Percentiles rank a stretch among this genome's conserved stretches.
Evolutionary conservation across 2,888 invertebrate genomes (phyloP).

Genomic region (Xestia c-nigrum): DNA sequence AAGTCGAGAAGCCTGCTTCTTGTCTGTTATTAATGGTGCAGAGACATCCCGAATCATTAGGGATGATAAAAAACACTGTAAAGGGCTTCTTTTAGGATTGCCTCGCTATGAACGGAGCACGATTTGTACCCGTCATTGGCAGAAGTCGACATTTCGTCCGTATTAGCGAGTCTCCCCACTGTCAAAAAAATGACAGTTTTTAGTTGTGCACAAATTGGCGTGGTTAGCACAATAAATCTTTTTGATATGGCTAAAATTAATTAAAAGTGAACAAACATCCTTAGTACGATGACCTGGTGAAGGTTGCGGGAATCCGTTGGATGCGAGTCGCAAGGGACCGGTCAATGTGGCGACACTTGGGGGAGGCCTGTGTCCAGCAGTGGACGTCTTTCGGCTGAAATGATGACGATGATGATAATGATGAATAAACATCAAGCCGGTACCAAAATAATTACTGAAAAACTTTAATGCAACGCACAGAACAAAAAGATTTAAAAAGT

Average conservation of each 20-base stretch:
- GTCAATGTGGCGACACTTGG: too few species aligned
- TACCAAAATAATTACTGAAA: not conserved
- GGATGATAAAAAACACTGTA: not conserved
- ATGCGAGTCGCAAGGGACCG: too few species aligned
- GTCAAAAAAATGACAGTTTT: constrained; percentile 10
- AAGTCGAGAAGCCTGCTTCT: not conserved
- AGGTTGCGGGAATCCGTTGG: too few species aligned
- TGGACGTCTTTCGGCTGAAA: too few species aligned
- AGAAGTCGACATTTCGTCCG: constrained; percentile 33
- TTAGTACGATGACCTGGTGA: too few species aligned
- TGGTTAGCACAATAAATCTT: not conserved
- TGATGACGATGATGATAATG: too few species aligned
- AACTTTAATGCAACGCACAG: not conserved
- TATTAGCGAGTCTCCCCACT: constrained; percentile 6
- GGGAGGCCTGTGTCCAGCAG: too few species aligned
- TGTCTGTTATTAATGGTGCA: not conserved
- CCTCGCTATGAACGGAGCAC: constrained; percentile 67
- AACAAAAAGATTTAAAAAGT: not conserved
- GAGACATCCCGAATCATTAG: not conserved
- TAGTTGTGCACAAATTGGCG: not conserved
- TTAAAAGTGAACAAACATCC: not conserved
- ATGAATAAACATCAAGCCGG: not conserved
- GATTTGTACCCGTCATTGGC: constrained; percentile 72
- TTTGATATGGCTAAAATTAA: too few species aligned
- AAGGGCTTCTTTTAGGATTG: constrained; percentile 67